Evolutionary conservation across 2,113 vertebrate genomes (phyloP).

Genomic region (Etheostoma spectabile): DNA sequence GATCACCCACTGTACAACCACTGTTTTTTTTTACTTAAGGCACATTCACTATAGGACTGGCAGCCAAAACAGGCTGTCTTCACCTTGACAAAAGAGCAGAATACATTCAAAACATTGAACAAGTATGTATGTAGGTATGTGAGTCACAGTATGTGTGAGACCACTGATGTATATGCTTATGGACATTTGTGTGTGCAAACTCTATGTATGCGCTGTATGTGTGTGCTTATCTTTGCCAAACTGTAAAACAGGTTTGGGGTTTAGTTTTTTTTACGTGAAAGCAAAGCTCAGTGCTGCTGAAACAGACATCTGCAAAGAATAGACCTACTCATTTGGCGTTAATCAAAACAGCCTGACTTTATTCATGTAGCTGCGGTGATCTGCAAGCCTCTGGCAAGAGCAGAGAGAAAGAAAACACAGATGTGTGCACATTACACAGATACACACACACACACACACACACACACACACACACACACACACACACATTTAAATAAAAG

Average conservation of each 20-base stretch:
- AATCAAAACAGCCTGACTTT: slow-evolving; percentile 84
- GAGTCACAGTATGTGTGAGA: slow-evolving; percentile 56
- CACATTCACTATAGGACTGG: slow-evolving; percentile 55
- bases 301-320: slow-evolving; percentile 84
- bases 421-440: slow-evolving; percentile 64
- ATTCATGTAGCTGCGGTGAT: slow-evolving; percentile 79
- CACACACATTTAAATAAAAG: slow-evolving; percentile 81
- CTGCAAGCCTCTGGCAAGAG: slow-evolving; percentile 77
- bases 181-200: slow-evolving; percentile 47
- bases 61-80: slow-evolving; percentile 66
- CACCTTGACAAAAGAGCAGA: slow-evolving; percentile 66
- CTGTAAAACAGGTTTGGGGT: slow-evolving; percentile 80
- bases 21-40: slow-evolving; percentile 28
- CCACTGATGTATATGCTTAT: slow-evolving; percentile 58
- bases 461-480: slow-evolving; percentile 50
- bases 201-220: slow-evolving; percentile 34
- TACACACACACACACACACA: slow-evolving; percentile 38
- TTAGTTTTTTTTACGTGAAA: slow-evolving; percentile 81
- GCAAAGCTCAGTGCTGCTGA: slow-evolving; percentile 66
- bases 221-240: slow-evolving; percentile 68
- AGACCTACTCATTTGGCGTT: slow-evolving; percentile 82
- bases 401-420: slow-evolving; percentile 79
- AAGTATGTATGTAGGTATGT: slow-evolving; percentile 54
- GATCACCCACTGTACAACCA: slow-evolving; percentile 51
- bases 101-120: slow-evolving; percentile 62